These are phyloP conservation scores for Alces alces DNA, from an alignment of 2,113 vertebrate species.

Conservation along the genomic window DNA sequence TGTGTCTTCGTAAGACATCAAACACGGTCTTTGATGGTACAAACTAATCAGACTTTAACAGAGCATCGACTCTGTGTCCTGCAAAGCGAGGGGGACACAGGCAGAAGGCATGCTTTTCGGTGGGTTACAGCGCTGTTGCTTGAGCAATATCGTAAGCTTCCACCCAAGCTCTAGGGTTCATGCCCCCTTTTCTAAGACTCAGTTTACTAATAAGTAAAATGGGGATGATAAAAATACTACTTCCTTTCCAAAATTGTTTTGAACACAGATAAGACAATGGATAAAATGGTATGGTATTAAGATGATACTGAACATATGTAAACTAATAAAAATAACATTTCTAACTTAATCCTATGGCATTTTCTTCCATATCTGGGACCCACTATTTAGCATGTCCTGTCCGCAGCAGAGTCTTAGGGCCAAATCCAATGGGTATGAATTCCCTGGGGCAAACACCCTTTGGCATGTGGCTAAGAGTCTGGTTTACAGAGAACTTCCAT, in stretches of 20 bases:
- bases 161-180: background rate
- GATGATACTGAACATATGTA: background rate
- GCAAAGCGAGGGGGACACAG: accelerated
- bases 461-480: background rate
- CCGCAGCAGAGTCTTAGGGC: background rate
- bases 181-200: background rate
- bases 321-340: background rate
- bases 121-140: background rate
- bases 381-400: background rate
- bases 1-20: background rate
- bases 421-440: background rate
- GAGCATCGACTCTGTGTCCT: background rate
- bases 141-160: background rate
- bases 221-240: background rate
- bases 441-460: background rate
- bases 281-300: background rate
- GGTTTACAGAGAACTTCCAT: background rate
- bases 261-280: background rate
- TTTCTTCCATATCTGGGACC: background rate
- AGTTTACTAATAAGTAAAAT: background rate
- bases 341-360: background rate
- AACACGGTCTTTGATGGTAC: background rate
- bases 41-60: background rate
- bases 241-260: background rate
- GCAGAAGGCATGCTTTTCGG: accelerated